phyloP scores from a whole-genome alignment of 2,113 vertebrate genomes.

The Nansenia antarctica region DNA sequence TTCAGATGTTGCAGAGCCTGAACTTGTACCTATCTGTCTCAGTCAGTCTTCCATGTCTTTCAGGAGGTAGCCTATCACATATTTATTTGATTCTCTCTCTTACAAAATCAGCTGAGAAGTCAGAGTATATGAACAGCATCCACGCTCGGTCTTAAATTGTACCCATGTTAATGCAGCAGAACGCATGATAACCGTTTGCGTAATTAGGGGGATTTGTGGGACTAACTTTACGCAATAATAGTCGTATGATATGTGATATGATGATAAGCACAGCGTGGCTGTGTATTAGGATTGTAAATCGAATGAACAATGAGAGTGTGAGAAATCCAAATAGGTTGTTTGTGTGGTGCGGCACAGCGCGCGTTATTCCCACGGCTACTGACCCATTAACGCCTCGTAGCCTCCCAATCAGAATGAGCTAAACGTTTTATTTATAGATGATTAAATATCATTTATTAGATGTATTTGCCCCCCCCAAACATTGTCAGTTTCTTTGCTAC shows the following conservation, averaged over 20 bases:
- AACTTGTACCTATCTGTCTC: no score
- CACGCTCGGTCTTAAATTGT: background rate
- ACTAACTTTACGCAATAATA: background rate
- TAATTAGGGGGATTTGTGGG: background rate
- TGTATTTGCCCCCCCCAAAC: no score
- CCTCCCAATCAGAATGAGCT: background rate
- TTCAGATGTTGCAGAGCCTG: constrained; percentile 74
- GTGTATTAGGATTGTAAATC: background rate
- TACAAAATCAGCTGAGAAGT: no score
- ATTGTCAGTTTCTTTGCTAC: no score
- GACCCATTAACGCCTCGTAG: background rate
- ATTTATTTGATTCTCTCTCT: background rate
- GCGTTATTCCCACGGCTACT: constrained; percentile 4
- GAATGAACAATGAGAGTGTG: background rate
- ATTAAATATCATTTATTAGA: no score
- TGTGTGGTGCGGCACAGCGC: background rate
- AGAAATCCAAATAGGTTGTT: background rate
- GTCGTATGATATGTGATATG: background rate
- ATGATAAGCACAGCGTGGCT: no score
- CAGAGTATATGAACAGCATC: background rate
- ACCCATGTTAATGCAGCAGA: background rate
- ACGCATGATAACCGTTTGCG: background rate
- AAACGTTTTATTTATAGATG: background rate
- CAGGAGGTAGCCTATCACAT: no score
- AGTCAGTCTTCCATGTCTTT: background rate